Conservation (phyloP, 2,888 invertebrate species). For the Drosophila anomalipes region DNA sequence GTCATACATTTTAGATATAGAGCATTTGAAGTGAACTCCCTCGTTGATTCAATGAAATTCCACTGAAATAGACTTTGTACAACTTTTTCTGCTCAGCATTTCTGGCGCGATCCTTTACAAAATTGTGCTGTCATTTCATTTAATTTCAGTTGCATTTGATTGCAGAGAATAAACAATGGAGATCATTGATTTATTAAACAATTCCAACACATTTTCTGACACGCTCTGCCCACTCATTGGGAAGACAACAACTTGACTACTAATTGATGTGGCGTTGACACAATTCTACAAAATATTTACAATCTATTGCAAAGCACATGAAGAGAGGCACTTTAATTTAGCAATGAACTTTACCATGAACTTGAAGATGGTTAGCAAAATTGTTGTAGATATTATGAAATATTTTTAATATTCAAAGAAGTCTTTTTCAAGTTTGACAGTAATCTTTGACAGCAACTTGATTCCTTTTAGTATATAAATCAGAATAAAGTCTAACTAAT, state of each 20-base stretch:
- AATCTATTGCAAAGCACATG: background rate
- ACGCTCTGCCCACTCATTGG: background rate
- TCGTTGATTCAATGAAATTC: background rate
- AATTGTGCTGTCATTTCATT: background rate
- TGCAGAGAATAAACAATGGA: background rate
- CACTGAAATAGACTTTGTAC: background rate
- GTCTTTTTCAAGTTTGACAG: background rate
- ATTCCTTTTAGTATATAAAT: background rate
- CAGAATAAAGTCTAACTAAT: background rate
- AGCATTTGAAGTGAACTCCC: background rate
- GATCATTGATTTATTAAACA: background rate
- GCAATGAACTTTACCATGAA: background rate
- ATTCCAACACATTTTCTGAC: background rate
- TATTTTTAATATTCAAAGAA: background rate
- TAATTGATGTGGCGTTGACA: slow-evolving; percentile 3
- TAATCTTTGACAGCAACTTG: background rate
- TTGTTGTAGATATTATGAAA: background rate
- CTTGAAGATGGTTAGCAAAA: background rate
- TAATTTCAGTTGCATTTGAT: background rate
- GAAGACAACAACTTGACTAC: background rate
- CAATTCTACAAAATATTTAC: background rate
- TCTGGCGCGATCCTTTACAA: background rate
- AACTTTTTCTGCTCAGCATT: background rate
- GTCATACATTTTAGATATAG: background rate
- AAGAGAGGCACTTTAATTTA: background rate